Evolutionary conservation across 2,888 invertebrate species (phyloP).

Genomic region (Chymomyza amoena): DNA sequence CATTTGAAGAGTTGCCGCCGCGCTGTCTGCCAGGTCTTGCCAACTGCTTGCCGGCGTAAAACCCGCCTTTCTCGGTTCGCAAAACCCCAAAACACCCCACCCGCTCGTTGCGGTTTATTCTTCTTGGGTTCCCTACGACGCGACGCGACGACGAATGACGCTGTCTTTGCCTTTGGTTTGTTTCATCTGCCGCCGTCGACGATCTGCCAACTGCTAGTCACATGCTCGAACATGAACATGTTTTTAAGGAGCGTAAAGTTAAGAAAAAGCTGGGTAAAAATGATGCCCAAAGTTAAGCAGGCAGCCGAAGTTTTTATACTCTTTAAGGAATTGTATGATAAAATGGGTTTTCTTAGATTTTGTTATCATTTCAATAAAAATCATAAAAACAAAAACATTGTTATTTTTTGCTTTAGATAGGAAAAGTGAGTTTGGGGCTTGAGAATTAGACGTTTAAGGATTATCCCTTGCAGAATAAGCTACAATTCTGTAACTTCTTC

Average conservation of each 20-base stretch:
- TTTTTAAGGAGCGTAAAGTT: constrained; percentile 49
- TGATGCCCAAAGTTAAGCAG: constrained; percentile 40
- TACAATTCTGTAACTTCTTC: no score
- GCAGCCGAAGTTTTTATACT: neutral
- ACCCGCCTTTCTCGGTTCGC: constrained; percentile 10
- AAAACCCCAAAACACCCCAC: constrained; percentile 22
- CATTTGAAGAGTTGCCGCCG: constrained; percentile 50
- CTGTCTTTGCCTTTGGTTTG: constrained; percentile 47
- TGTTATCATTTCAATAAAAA: no score
- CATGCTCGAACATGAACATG: constrained; percentile 42
- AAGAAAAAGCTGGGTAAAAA: constrained; percentile 24
- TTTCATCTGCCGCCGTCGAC: constrained; percentile 63
- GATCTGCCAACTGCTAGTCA: neutral
- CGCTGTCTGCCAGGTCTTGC: constrained; percentile 60
- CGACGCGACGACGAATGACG: neutral
- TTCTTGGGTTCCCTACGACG: neutral
- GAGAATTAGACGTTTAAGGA: no score
- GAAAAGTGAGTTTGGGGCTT: no score
- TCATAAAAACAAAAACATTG: no score
- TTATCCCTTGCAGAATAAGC: no score
- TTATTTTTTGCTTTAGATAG: no score
- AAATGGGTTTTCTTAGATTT: no score
- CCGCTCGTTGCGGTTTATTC: constrained; percentile 12
- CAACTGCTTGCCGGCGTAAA: constrained; percentile 47
- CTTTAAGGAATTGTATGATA: neutral